phyloP scores from a whole-genome alignment of 2,113 vertebrate genomes.

The Sclerurus mexicanus region DNA sequence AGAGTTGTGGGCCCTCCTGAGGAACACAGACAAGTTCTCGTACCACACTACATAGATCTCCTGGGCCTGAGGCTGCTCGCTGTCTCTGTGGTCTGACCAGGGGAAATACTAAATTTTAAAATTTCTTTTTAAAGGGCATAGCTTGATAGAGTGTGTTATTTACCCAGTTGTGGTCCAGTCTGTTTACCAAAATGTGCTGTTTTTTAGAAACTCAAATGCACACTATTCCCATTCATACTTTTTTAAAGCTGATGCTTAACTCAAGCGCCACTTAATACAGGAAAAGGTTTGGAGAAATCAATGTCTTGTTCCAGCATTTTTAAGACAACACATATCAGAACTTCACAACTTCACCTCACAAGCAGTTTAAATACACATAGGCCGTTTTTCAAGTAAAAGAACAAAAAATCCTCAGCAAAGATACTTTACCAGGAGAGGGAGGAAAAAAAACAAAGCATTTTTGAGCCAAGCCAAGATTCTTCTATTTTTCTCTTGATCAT shows the following conservation, averaged over 20 bases:
- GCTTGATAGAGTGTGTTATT: not conserved
- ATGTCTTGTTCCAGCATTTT: not conserved
- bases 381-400: not conserved
- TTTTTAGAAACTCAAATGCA: not conserved
- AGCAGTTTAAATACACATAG: not conserved
- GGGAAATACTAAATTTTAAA: accelerated
- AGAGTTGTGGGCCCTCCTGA: not conserved
- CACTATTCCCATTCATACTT: not conserved
- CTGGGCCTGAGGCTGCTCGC: not conserved
- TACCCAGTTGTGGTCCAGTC: not conserved
- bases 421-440: not conserved
- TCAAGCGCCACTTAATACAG: not conserved
- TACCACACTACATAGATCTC: accelerated
- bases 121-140: not conserved
- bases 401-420: not conserved
- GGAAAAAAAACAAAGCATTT: not conserved
- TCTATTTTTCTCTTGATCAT: not conserved
- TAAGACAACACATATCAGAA: not conserved
- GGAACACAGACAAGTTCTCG: not conserved
- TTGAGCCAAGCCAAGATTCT: not conserved
- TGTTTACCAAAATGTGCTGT: not conserved
- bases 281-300: not conserved
- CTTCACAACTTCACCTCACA: not conserved
- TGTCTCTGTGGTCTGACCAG: not conserved
- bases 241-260: not conserved